Base-by-base conservation (phyloP, 2,888 invertebrate species). In the Drosophila paramelanica region DNA sequence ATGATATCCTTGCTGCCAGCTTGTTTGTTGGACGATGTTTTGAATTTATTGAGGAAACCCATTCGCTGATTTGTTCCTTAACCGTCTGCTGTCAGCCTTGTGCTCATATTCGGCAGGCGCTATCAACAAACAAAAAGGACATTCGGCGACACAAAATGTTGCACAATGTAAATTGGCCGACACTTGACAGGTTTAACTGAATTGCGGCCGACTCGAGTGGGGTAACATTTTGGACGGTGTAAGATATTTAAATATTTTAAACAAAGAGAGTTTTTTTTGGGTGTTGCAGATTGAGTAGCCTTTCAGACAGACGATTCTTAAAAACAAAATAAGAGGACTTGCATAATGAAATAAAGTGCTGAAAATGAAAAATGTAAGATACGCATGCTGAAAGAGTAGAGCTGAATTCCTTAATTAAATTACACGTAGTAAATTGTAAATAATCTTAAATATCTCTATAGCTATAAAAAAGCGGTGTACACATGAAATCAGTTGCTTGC, bases 41-140 rank as follows among this genome's bases (percentile, higher is more conserved):
- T 60, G 42, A 84, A 89, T 86, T 87, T 86, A 86, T 87, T 89
- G 88, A 87, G 89, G 89, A 87, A 86, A 77, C 85, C 73, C 71
- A 59, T 81, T 69, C 27, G 59, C 62, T 55, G 67, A 43, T 71
- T 70, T 60, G 56, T 50, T 49, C 39, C 67, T 73, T 70, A 67
- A 62, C 52, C 65, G 62, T 59, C 46, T 49, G 50, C 66, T 52
- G 70, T 52, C 76, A 81, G 78, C 81, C 83, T 75, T 76, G 73
- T 68, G 67, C 78, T 71, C 67, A 73, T 81, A 84, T 76, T 67
- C 52, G 77, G 74, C 60, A 65, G 50, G 33, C 50, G 62, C 53
- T 58, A 64, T 51, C 36, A 57, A 43, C 25, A 41, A 65, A 65
- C 53, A 25, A 59, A 68, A 73, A 68, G 67, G 73, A 69, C 61